Evolutionary conservation across 35 echinoderm and acorn worm genomes (phyloP), one percentile per base, ranked within the genome.

Genomic region (Lytechinus pictus): DNA sequence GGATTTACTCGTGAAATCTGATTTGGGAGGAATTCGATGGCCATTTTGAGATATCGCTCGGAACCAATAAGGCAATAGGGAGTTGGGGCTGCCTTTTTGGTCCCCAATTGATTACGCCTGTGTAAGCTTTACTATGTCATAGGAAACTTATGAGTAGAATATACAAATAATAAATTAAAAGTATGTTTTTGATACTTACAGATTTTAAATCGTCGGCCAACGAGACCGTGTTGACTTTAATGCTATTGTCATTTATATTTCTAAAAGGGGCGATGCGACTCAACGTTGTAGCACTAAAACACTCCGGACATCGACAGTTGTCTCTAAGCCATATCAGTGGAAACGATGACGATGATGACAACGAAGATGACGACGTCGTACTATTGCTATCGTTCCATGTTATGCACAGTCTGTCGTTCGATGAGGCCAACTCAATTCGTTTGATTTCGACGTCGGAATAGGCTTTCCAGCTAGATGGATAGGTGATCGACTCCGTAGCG

Each of bases 321-420:
- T 95, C 95, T 52, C 95, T 86, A 4, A 95, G 95, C 95, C 95
- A 95, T 86, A 95, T 60, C 44, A 54, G 92, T 19, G 95, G 95
- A 89, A 91, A 95, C 66, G 66, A 58, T 58, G 56, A 79, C 66
- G 66, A 16, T 24, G 66, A 79, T 24, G 66, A 79, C 66, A 5
- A 6, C 12, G 66, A 79, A 79, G 66, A 79, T 24, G 66, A 79
- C n/a, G 66, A 24, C 66, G 21, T 8, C 6, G 19, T 79, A 79
- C 6, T 6, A 7, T 79, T n/a, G 21, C 21, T n/a, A 79, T 79
- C 66, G 66, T 79, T 79, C 66, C 66, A 79, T 24, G 66, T 79
- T 24, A 79, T 24, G 21, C n/a, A 24, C 66, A 79, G 19, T n/a
- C 66, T n/a, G 66, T 79, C 66, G 14, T 79, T 79, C 66, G 19